Base-by-base conservation (phyloP, 2,113 vertebrate species). In the Oceanites oceanicus region DNA sequence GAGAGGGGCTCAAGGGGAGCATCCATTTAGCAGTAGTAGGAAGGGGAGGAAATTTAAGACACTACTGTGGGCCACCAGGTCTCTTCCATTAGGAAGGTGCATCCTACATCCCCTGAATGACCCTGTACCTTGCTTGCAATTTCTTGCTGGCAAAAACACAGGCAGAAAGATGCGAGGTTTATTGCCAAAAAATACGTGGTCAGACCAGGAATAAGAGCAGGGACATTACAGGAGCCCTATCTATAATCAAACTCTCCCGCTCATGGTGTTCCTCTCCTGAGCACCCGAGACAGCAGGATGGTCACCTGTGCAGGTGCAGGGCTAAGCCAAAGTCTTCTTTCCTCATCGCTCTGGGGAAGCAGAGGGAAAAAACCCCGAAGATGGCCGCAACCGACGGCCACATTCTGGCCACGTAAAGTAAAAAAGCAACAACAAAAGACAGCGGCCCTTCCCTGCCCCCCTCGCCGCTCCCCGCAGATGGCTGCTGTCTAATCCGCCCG, bases 391-490 rank as follows among this genome's bases (percentile, higher is more conserved):
- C 27, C 11, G 7, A 36, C 0, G 58, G 58, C 59, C 59, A 4
- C 2, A 15, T 18, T 36, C 79, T 3, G 74, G 56, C 52, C 42
- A 12, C 86, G 5, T 1, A 23, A 34, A 65, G 71, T 50, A 36
- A 4, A 49, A n/a, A 14, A 14, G 10, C n/a, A 30, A 22, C n/a
- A 71, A 66, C 29, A 71, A 40, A 81, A 47, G 93, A 3, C 72
- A 15, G 87, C 95, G 26, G 68, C 73, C 44, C 49, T 62, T 55
- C 88, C 92, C 91, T 32, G 59, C 82, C 82, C 90, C 53, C 77
- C 74, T 73, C 40, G 23, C 49, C 26, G 4, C 74, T 62, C 55
- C 52, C 62, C 9, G 55, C 87, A 73, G 92, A 95, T 49, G 83
- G 23, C 92, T n/a, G 63, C 62, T 61, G 56, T 7, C 70, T 92